Percentiles rank a stretch among this genome's conserved stretches.
Evolutionary conservation across 2,888 invertebrate genomes (phyloP).

Genomic region (Eurois occulta): DNA sequence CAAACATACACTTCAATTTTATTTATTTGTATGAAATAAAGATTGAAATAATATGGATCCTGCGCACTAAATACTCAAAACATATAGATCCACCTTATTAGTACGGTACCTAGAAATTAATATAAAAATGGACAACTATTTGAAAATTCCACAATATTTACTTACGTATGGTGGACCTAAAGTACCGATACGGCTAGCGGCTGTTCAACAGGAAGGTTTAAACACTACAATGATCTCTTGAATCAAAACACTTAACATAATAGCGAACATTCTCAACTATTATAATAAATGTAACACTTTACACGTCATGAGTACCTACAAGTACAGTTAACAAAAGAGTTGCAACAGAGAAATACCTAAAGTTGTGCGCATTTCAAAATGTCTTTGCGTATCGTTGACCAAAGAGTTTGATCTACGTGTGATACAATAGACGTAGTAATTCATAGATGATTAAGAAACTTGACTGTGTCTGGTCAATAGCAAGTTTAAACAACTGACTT

Average conservation of each 20-base stretch:
- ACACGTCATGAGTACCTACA: conserved; percentile 7
- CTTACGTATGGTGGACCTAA: conserved; percentile 20
- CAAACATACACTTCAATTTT: too few relatives aligned
- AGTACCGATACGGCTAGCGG: conserved; percentile 10
- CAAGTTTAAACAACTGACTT: neutral
- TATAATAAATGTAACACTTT: conserved; percentile 7
- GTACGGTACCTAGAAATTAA: neutral
- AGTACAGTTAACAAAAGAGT: conserved; percentile 12
- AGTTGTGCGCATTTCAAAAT: neutral
- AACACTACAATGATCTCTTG: conserved; percentile 23
- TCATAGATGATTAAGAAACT: neutral
- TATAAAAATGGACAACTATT: neutral
- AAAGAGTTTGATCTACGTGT: neutral
- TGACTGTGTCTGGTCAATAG: neutral
- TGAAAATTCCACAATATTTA: neutral
- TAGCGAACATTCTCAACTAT: conserved; percentile 7
- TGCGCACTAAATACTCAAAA: too few relatives aligned
- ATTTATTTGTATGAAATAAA: too few relatives aligned
- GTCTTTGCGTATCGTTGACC: neutral
- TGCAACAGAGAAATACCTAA: neutral
- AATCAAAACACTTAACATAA: conserved; percentile 23
- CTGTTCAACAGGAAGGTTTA: conserved; percentile 11
- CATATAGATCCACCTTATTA: neutral
- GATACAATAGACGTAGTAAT: neutral
- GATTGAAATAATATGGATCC: too few relatives aligned